These are phyloP conservation scores for Crossaster papposus DNA, from an alignment of 53 echinoderm and acorn worm species.

Conservation along the genomic window DNA sequence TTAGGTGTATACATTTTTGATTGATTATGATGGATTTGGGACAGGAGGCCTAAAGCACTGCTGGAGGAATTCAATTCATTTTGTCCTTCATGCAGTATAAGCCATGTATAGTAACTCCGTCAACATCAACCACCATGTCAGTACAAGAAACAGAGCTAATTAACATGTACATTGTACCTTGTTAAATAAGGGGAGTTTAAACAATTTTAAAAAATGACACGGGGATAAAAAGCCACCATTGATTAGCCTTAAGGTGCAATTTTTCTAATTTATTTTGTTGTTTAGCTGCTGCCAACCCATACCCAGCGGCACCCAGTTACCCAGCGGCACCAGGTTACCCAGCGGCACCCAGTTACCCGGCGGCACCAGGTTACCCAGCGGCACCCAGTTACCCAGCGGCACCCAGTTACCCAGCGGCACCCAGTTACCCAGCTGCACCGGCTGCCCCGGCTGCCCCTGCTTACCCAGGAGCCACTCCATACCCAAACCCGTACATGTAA, in stretches of 20 bases:
- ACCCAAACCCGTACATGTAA: constrained; percentile 18
- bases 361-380: neutral
- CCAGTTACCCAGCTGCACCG: constrained; percentile 5
- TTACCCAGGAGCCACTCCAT: constrained; percentile 2
- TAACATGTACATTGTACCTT: no score
- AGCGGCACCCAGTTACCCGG: neutral
- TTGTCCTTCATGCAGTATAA: no score
- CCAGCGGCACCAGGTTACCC: constrained; percentile 38
- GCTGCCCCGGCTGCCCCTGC: constrained; percentile 1
- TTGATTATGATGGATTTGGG: no score
- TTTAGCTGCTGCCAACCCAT: constrained; percentile 6
- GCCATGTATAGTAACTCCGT: no score
- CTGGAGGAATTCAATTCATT: no score
- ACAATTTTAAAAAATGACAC: no score
- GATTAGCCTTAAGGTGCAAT: neutral
- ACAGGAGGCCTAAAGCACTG: no score
- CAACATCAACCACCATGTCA: no score
- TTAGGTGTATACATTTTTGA: no score
- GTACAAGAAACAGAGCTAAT: no score
- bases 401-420: neutral
- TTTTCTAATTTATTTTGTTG: neutral
- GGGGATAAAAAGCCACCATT: neutral
- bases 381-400: constrained; percentile 8
- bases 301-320: constrained; percentile 1
- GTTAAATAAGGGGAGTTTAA: no score